phyloP scores from a whole-genome alignment of 2,888 invertebrate species.

The Drosophila multiciliata region DNA sequence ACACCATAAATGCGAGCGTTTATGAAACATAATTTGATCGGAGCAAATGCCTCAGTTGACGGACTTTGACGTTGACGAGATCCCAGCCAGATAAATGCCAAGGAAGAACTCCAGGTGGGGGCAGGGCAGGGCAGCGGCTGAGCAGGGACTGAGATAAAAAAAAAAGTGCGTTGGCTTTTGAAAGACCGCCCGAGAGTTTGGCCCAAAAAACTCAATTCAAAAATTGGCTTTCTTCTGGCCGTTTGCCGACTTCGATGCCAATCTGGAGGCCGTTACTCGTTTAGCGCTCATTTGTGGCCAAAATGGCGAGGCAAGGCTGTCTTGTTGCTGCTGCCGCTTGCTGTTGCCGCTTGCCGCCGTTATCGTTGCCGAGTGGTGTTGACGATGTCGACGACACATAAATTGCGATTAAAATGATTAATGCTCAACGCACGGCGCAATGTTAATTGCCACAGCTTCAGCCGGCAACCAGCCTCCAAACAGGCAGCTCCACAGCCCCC shows the following conservation, averaged over 20 bases:
- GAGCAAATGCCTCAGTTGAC: slow-evolving; percentile 71
- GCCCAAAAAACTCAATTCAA: slow-evolving; percentile 67
- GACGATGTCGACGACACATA: slow-evolving; percentile 79
- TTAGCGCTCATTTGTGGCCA: slow-evolving; percentile 82
- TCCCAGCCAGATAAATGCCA: slow-evolving; percentile 33
- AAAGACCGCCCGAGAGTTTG: slow-evolving; percentile 71
- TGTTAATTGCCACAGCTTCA: slow-evolving; percentile 82
- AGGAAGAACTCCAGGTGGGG: not conserved
- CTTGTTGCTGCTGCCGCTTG: slow-evolving; percentile 23
- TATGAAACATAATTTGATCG: slow-evolving; percentile 84
- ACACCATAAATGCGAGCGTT: slow-evolving; percentile 82
- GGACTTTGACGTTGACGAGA: slow-evolving; percentile 59
- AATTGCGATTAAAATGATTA: slow-evolving; percentile 85
- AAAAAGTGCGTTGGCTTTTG: slow-evolving; percentile 59
- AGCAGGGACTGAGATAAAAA: slow-evolving; percentile 1
- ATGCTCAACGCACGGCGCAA: slow-evolving; percentile 82
- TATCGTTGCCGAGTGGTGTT: slow-evolving; percentile 65
- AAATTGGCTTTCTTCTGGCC: slow-evolving; percentile 63
- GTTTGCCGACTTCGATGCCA: slow-evolving; percentile 35
- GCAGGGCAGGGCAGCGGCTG: not conserved
- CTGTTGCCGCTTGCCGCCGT: slow-evolving; percentile 18
- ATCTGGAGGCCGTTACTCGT: slow-evolving; percentile 60
- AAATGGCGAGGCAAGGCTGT: slow-evolving; percentile 57
- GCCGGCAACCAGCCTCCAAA: not conserved
- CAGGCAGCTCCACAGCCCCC: not conserved